Percentiles rank a stretch among this genome's conserved stretches.
These are phyloP conservation scores for Episyrphus balteatus DNA, from an alignment of 1,140 invertebrate genomes.

Conservation along the genomic window DNA sequence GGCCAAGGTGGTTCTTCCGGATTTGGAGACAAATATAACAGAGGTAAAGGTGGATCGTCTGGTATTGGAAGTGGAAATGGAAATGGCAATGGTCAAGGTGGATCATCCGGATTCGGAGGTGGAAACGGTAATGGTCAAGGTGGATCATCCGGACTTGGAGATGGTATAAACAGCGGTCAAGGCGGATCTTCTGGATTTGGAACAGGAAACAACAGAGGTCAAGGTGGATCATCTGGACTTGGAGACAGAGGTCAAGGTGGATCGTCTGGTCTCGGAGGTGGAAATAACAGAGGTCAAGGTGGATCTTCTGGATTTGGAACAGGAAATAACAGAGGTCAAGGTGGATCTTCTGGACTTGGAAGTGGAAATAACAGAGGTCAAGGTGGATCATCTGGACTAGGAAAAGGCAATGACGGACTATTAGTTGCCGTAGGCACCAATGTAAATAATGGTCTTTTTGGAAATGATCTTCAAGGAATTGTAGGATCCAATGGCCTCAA, in stretches of 20 bases:
- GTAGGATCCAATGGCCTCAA: not conserved
- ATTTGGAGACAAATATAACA: not conserved
- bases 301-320: too few species aligned
- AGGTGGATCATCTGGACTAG: too few species aligned
- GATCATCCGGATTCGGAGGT: constrained; percentile 8
- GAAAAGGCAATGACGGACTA: not conserved
- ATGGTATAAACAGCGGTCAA: constrained; percentile 1
- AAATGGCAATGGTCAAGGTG: constrained; percentile 10
- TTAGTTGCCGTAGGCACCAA: not conserved
- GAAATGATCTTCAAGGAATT: too few species aligned
- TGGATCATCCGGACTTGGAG: not conserved
- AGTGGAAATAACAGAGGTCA: too few species aligned
- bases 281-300: constrained; percentile 1
- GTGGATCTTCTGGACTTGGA: too few species aligned
- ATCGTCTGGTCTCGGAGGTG: not conserved
- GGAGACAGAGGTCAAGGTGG: not conserved
- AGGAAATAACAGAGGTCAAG: too few species aligned
- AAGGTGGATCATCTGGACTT: too few species aligned
- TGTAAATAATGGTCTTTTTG: too few species aligned
- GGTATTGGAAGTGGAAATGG: not conserved
- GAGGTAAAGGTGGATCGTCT: not conserved
- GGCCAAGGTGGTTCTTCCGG: constrained; percentile 1
- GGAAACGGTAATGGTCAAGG: not conserved
- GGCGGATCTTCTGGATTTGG: constrained; percentile 3
- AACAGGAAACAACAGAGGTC: not conserved